Percentiles rank a stretch among this genome's conserved stretches.
Conservation (phyloP, 92 coral and sea anemone species). For the Siderastrea siderea region DNA sequence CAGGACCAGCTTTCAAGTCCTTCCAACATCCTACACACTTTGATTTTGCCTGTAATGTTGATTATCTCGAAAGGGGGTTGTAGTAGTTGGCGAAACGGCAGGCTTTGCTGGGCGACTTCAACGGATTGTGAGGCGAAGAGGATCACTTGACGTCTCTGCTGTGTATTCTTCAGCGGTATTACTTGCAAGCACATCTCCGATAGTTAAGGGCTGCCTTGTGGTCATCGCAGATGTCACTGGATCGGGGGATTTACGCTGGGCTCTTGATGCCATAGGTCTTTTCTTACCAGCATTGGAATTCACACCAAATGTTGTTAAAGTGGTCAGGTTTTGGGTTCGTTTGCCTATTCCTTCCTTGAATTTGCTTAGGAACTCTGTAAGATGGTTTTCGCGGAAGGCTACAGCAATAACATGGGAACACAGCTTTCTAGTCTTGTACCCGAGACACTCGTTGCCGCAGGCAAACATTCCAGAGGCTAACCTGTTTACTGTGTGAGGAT, state of each 20-base stretch:
- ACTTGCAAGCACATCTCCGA: slow-evolving; percentile 5
- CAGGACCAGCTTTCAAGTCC: slow-evolving; percentile 62
- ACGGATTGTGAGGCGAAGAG: slow-evolving; percentile 53
- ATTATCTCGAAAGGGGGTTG: slow-evolving; percentile 69
- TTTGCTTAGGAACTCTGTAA: no score
- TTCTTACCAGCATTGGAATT: slow-evolving; percentile 42
- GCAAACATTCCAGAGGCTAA: slow-evolving; percentile 17
- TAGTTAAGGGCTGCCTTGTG: no score
- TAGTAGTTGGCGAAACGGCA: slow-evolving; percentile 55
- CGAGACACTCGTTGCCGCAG: slow-evolving; percentile 53
- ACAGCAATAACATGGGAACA: slow-evolving; percentile 46
- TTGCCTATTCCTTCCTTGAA: no score
- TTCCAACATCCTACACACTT: slow-evolving; percentile 74
- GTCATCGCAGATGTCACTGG: background rate
- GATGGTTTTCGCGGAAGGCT: background rate
- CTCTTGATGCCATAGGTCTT: slow-evolving; percentile 9
- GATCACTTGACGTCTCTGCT: slow-evolving; percentile 20
- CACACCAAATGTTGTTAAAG: slow-evolving; percentile 45
- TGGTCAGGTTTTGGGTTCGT: slow-evolving; percentile 3
- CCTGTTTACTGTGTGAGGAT: slow-evolving; percentile 46
- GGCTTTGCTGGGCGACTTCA: slow-evolving; percentile 56
- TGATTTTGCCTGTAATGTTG: slow-evolving; percentile 53
- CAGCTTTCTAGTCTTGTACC: slow-evolving; percentile 39
- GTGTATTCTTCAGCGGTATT: background rate
- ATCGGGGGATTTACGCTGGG: slow-evolving; percentile 39